Percentiles rank a stretch among this genome's conserved stretches.
phyloP scores from a whole-genome alignment of 2,113 vertebrate species.

The Oncorhynchus kisutch region DNA sequence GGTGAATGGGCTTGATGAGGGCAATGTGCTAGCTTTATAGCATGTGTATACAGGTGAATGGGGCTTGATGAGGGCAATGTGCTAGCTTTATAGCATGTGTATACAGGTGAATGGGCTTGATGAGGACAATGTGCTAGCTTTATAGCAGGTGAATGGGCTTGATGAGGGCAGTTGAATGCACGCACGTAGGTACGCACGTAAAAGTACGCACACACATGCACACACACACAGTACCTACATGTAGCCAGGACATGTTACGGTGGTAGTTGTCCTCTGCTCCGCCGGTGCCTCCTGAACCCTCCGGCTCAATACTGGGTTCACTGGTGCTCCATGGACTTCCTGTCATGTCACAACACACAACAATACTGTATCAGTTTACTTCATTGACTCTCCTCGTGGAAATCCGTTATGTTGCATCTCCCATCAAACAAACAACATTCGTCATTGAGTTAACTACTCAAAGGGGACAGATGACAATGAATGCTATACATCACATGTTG shows the following conservation, averaged over 20 bases:
- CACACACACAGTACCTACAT: conserved; percentile 75
- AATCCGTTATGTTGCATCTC: neutral
- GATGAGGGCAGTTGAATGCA: neutral
- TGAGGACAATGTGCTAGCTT: neutral
- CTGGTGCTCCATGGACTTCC: conserved; percentile 96
- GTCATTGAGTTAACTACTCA: no score
- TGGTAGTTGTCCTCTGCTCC: conserved; percentile 94
- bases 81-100: no score
- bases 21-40: neutral
- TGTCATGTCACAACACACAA: conserved; percentile 47
- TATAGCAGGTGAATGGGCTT: no score
- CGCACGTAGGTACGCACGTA: neutral
- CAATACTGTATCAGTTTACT: no score
- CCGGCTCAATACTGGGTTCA: conserved; percentile 97
- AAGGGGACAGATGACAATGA: conserved; percentile 75
- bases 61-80: no score
- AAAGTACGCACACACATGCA: neutral
- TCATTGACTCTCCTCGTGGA: no score
- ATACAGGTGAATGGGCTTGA: neutral
- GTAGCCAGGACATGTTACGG: conserved; percentile 97
- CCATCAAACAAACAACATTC: no score
- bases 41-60: no score
- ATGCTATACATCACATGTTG: conserved; percentile 29
- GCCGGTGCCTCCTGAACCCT: conserved; percentile 83
- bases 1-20: neutral